Base-by-base conservation (phyloP, 2,888 invertebrate genomes). In the Lepidocyrtinus sp. region DNA sequence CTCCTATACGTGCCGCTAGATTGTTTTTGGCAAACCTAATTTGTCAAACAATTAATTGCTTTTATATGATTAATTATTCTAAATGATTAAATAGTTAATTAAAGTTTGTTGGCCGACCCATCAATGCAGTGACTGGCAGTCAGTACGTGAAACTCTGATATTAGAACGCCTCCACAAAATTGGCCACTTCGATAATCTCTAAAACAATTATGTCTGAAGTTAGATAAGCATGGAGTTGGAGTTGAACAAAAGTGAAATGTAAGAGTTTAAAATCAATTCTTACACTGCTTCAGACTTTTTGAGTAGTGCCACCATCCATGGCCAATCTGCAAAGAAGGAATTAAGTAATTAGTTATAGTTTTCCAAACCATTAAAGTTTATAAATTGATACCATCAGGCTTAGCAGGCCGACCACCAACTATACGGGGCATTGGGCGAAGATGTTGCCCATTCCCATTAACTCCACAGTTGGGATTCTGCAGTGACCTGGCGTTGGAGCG, bases 291-390 rank as follows among this genome's bases (percentile, higher is more conserved):
- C 83, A 0, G 81, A 17, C 50, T 61, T 71, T 45, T 90, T 91
- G 17, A 95, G 91, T 80, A 96, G 88, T 0, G 94, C 95, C 0
- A 92, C 95, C 91, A 96, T 93, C 96, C 96, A 95, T 0, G 94
- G 94, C 93, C 95, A 96, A 87, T 94, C 94, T 75, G 9, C n/a
- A 64, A 45, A 7, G n/a, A 69, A 22, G 21, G 7, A 26, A 46
- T 25, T 7, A 55, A 24, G 59, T 3, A 17, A 7, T 17, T 15
- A 25, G 9, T 7, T 22, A 21, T 1, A n/a, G n/a, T n/a, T n/a
- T n/a, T n/a, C n/a, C n/a, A n/a, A n/a, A n/a, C n/a, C n/a, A n/a
- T n/a, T n/a, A n/a, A n/a, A n/a, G n/a, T n/a, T n/a, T n/a, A n/a
- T n/a, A n/a, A n/a, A n/a, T n/a, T n/a, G 2, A n/a, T 67, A 75